Evolutionary conservation across 2,888 invertebrate species (phyloP).

Genomic region (Schizaphis graminum): DNA sequence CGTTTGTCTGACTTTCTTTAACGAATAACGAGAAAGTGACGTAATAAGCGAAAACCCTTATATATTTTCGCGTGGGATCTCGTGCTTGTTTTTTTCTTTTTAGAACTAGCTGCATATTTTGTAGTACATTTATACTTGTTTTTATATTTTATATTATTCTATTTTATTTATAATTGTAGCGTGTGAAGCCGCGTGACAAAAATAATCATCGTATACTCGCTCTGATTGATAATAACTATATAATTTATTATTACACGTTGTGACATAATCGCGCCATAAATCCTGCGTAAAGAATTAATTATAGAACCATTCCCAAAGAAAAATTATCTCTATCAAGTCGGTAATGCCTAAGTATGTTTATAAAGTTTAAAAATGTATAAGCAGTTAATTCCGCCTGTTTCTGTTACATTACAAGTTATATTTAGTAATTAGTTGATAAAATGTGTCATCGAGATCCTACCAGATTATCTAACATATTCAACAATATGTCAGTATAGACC

Average conservation of each 20-base stretch:
- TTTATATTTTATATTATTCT: neutral
- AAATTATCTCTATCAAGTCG: neutral
- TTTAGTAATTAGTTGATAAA: neutral
- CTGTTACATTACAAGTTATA: neutral
- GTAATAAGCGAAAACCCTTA: neutral
- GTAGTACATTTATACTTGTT: neutral
- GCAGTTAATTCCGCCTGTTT: neutral
- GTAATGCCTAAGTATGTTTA: neutral
- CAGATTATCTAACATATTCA: neutral
- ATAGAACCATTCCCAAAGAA: neutral
- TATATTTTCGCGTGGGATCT: neutral
- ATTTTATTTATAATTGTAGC: neutral
- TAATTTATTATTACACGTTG: constrained; percentile 6
- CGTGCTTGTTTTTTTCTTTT: neutral
- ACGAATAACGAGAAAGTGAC: neutral
- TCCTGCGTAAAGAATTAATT: neutral
- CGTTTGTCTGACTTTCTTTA: neutral
- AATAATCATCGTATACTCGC: neutral
- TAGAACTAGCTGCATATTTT: neutral
- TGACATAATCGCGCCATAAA: neutral
- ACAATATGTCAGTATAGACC: neutral
- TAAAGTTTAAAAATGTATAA: neutral
- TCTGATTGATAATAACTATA: neutral
- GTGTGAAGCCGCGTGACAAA: neutral
- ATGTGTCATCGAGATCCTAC: neutral